Evolutionary conservation across 2,797 vertebrate genomes (phyloP), one percentile per base, ranked within the genome.

Genomic region (Galagoides demidoff): DNA sequence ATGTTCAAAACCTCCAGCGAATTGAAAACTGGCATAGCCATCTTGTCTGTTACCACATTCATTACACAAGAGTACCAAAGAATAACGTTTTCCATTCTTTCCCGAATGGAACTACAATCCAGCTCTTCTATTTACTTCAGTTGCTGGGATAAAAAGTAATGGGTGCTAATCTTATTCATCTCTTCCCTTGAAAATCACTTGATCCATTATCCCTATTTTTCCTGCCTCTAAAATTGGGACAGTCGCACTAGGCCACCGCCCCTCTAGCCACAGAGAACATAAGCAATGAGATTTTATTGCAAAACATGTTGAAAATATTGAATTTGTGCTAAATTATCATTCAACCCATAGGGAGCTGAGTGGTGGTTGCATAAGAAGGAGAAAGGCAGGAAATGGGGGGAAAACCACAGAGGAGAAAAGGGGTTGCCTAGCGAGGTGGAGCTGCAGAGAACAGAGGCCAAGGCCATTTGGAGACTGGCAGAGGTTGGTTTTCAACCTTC

Each of bases 21-120:
- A 94, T 96, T 96, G 93, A 95, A 97, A 84, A 81, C 70, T 94
- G 85, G 92, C 89, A 94, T 52, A 70, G 37, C 31, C n/a, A 64
- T 90, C 96, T 96, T 96, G 70, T 95, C 85, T 88, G 34, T 97
- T 92, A 90, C 95, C 89, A 94, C 76, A 92, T 89, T 85, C 85
- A 94, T 95, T 86, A 95, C 57, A 92, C 49, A 76, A 97, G 70
- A 96, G 95, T 94, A 85, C 81, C 85, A 90, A 97, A 93, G 64
- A 90, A 94, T 55, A 83, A 76, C 92, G 66, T 85, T 95, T 97
- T 97, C 87, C 74, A 95, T 89, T 74, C 82, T 96, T 96, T 94
- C 71, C 79, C 71, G 78, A 96, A 74, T 92, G 93, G 95, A 95
- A 63, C 59, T 94, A 71, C 63, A 95, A 52, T 86, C 63, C 25